These are phyloP conservation scores for Danionella dracula DNA, from an alignment of 2,797 vertebrate genomes.

Conservation along the genomic window DNA sequence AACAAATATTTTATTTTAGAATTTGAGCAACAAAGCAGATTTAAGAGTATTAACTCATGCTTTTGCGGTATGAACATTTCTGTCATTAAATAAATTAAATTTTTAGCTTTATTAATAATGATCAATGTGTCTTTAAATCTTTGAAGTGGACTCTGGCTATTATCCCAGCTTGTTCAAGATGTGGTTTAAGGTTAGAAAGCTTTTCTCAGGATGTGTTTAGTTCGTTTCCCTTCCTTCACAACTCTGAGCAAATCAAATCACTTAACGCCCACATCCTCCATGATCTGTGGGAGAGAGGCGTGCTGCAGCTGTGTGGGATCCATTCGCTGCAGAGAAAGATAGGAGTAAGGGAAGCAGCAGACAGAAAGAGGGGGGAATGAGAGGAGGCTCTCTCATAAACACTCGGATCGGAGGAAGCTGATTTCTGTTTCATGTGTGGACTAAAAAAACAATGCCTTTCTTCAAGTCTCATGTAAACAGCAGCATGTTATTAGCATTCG, in stretches of 20 bases:
- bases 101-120: no score
- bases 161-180: neutral
- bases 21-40: no score
- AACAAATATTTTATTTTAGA: no score
- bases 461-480: neutral
- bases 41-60: no score
- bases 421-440: slow-evolving; percentile 16
- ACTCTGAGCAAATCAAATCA: slow-evolving; percentile 55
- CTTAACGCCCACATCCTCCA: slow-evolving; percentile 60
- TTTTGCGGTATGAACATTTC: no score
- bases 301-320: slow-evolving; percentile 46
- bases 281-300: slow-evolving; percentile 47
- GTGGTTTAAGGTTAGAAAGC: slow-evolving; percentile 20
- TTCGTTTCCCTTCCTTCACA: slow-evolving; percentile 42
- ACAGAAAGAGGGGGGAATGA: slow-evolving; percentile 3
- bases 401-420: neutral
- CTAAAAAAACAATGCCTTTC: slow-evolving; percentile 13
- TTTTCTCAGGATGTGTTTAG: slow-evolving; percentile 41
- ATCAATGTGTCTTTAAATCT: no score
- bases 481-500: neutral
- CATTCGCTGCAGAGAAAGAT: slow-evolving; percentile 6
- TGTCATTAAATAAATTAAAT: no score
- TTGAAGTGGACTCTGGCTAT: neutral
- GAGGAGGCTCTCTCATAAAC: slow-evolving; percentile 4
- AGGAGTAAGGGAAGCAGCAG: slow-evolving; percentile 26